A percentile compares a stretch with the other conserved stretches of the same genome.
These are phyloP conservation scores for Picathartes gymnocephalus DNA, from an alignment of 2,113 vertebrate species.

Conservation along the genomic window DNA sequence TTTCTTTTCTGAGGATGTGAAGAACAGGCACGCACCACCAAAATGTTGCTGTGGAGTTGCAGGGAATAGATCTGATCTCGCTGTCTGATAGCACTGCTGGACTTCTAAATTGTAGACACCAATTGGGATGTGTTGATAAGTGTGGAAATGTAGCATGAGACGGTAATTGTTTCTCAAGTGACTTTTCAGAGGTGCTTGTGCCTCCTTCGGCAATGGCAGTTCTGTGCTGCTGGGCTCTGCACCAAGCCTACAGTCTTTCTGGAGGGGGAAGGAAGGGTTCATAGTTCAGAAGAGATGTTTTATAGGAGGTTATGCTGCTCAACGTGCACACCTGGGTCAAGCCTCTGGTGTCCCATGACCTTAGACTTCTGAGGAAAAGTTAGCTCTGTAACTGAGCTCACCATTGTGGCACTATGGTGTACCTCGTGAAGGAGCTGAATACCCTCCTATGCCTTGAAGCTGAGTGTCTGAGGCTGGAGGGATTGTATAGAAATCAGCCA, in stretches of 20 bases:
- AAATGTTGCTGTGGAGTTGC: not conserved
- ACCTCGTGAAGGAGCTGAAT: rapidly evolving
- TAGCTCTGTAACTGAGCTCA: not conserved
- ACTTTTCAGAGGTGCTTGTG: not conserved
- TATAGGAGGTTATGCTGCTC: not conserved
- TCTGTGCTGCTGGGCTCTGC: not conserved
- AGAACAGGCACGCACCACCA: not conserved
- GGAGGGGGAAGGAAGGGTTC: not conserved
- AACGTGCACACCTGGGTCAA: not conserved
- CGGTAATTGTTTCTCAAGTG: not conserved
- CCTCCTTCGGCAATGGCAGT: not conserved
- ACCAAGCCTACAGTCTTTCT: not conserved
- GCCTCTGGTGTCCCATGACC: not conserved
- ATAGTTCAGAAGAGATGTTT: not conserved
- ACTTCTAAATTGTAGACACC: not conserved
- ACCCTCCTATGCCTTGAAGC: not conserved
- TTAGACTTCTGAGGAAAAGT: not conserved
- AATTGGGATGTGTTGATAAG: not conserved
- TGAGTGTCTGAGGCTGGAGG: not conserved
- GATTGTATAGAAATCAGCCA: not conserved
- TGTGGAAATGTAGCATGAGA: not conserved
- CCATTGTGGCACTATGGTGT: rapidly evolving
- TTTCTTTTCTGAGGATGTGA: not conserved
- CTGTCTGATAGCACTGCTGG: not conserved
- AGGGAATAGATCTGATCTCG: not conserved